Evolutionary conservation across 1,140 invertebrate genomes (phyloP), one percentile per base, ranked within the genome.

Genomic region (Ips typographus): DNA sequence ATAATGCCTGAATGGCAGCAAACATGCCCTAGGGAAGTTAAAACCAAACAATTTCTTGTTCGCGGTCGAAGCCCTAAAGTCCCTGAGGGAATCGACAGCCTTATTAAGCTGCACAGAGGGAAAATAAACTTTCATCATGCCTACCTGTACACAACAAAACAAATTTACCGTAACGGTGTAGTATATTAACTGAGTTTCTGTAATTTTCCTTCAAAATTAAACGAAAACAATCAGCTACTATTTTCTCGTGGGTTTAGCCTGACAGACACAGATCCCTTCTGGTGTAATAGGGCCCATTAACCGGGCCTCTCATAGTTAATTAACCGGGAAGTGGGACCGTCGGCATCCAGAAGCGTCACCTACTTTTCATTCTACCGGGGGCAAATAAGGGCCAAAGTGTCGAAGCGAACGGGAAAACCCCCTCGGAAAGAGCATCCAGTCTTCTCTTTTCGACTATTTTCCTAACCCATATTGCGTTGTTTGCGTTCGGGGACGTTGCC

Each of bases 101-200:
- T 8, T 58, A 58, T 58, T 58, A 61, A 7, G 59, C 8, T 44
- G 41, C 59, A 22, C 59, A 43, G 41, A 37, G 59, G 42, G 37
- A 61, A n/a, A 61, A 47, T 61, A 61, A 61, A 61, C 43, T 61
- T 61, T 61, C 59, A 61, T 61, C 42, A 43, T 37, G 36, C 38
- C 40, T 58, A 58, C 36, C 41, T 22, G 22, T 22, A 22, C 22
- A 8, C 43, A 44, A n/a, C n/a, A 7, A 61, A 43, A 61, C 59
- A n/a, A 61, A 61, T 61, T 38, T 47, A 8, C 43, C 8, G 43
- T 44, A 44, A 22, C 22, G 22, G 22, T 22, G 22, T 22, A 22
- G 22, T 22, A 22, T 22, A 22, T 22, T 22, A 22, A 22, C 22
- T 22, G 22, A 22, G 22, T 22, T 22, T 22, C 22, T 22, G 22